phyloP scores from a whole-genome alignment of 1,140 invertebrate genomes.

The Dendrolimus punctatus region DNA sequence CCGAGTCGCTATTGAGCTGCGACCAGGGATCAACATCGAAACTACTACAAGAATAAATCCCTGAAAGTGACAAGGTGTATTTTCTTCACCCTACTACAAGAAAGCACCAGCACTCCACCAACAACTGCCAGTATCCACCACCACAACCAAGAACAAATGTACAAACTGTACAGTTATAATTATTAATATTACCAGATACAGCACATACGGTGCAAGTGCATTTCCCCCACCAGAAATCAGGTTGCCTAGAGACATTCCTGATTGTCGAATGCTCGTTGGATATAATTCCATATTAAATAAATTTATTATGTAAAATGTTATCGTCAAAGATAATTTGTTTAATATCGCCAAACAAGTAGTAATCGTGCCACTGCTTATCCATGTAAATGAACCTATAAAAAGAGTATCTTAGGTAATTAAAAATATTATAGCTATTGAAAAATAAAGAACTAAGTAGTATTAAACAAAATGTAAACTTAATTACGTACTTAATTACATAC shows the following conservation, averaged over 20 bases:
- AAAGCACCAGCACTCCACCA: too few relatives aligned
- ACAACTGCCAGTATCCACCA: too few relatives aligned
- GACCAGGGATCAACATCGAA: too few relatives aligned
- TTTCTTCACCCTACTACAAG: too few relatives aligned
- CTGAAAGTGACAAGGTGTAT: too few relatives aligned
- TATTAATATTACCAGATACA: slow-evolving; percentile 76
- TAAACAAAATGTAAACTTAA: too few relatives aligned
- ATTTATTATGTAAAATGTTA: slow-evolving; percentile 77
- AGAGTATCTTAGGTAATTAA: background rate
- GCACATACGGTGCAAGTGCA: slow-evolving; percentile 80
- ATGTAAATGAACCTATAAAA: slow-evolving; percentile 35
- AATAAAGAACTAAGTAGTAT: background rate
- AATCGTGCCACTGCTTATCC: slow-evolving; percentile 37
- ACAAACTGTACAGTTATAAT: too few relatives aligned
- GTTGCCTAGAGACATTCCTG: slow-evolving; percentile 76
- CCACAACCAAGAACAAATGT: too few relatives aligned
- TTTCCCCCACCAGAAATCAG: slow-evolving; percentile 73
- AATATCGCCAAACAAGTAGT: slow-evolving; percentile 69
- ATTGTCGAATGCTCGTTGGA: slow-evolving; percentile 78
- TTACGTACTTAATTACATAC: too few relatives aligned
- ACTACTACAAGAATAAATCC: too few relatives aligned
- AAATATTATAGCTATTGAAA: background rate
- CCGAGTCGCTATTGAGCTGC: too few relatives aligned
- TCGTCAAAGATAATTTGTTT: slow-evolving; percentile 75
- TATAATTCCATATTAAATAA: slow-evolving; percentile 79